Base-by-base conservation (phyloP, 2,888 invertebrate genomes). In the Hoplodrina blanda region DNA sequence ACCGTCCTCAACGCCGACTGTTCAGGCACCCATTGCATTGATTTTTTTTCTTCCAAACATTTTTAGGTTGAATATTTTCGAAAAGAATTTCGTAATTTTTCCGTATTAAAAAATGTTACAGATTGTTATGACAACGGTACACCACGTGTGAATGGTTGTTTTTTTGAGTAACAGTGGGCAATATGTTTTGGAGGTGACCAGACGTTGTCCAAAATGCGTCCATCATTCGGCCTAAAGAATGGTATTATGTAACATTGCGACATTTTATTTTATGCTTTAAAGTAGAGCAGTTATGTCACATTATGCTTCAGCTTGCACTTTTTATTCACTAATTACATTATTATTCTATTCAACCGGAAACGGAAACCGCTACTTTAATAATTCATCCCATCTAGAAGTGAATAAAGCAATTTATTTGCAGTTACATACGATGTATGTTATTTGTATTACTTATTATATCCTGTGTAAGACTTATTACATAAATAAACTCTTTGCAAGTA, bases 131-230 rank as follows among this genome's bases (percentile, higher is more conserved):
- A 64, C 4, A 37, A 79, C 91, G 54, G 86, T 94, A 91, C 91
- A 5, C 15, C 81, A 87, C 81, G 87, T 91, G 90, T 91, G 89
- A 90, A 89, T 88, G 86, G 88, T 85, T 64, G 44, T 63, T 89
- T 82, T 88, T 89, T 89, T 85, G 87, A 88, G 83, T 81, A 86
- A 88, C 86, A 87, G 80, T 81, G 89, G 87, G 90, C 90, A 91
- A 91, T 90, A 89, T 88, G 83, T 90, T 92, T 91, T 91, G 87
- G 87, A 90, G 89, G 90, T 92, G 91, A 90, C 91, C 91, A 88
- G 80, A 88, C 86, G 80, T 86, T 87, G 91, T 90, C 88, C 89
- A 80, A 84, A 81, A 84, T 69, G 87, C 89, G 90, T 89, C 89
- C 89, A 91, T 93, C 92, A 92, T 89, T 82, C 76, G 81, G 78